These are phyloP conservation scores for Hirundo rustica DNA, from an alignment of 2,797 vertebrate genomes.

Conservation along the genomic window DNA sequence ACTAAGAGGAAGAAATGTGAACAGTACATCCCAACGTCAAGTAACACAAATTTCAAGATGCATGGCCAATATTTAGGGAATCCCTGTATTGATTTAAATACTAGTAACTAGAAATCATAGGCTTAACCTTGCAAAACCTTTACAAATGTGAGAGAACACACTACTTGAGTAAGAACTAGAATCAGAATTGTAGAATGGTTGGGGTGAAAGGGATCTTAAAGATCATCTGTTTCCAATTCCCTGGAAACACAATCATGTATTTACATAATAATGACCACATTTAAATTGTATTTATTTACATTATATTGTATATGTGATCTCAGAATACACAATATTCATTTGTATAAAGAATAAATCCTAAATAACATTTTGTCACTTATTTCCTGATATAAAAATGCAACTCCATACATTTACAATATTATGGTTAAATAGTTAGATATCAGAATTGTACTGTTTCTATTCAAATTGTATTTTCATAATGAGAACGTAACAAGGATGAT, in stretches of 20 bases:
- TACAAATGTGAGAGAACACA: neutral
- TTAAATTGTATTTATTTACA: neutral
- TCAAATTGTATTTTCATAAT: neutral
- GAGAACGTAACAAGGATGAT: neutral
- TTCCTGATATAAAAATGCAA: neutral
- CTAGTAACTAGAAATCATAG: neutral
- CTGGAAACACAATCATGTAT: neutral
- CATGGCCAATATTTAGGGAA: conserved; percentile 6
- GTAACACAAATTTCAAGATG: conserved; percentile 6
- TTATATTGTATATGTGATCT: neutral
- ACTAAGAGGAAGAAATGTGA: conserved; percentile 36
- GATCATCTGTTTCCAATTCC: neutral
- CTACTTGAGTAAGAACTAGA: neutral
- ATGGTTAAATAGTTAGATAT: neutral
- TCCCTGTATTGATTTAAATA: conserved; percentile 9
- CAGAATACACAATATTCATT: neutral
- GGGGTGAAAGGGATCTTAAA: neutral
- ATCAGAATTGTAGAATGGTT: neutral
- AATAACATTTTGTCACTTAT: neutral
- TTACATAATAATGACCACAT: neutral
- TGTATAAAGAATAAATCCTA: neutral
- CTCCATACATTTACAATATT: neutral
- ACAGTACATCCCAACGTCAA: neutral
- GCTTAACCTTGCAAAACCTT: conserved; percentile 26
- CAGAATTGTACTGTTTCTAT: neutral